Evolutionary conservation across 2,888 invertebrate species (phyloP).

Genomic region (Hyposoter dolosus): DNA sequence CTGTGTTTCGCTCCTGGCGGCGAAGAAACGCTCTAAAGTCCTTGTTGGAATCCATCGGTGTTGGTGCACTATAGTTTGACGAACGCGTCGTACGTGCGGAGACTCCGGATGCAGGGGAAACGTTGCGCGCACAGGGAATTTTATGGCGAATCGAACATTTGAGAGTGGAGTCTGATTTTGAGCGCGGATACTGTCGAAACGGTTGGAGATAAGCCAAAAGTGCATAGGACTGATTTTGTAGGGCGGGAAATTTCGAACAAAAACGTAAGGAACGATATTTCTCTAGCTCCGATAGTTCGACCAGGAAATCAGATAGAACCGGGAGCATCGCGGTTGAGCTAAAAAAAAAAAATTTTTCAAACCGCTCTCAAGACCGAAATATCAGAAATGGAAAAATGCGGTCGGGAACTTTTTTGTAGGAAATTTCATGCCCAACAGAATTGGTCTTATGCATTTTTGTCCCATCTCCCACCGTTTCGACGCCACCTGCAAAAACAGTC

Average conservation of each 20-base stretch:
- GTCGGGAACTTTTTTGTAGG: background rate
- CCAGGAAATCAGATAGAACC: background rate
- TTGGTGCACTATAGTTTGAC: background rate
- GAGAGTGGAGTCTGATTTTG: background rate
- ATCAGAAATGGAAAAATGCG: background rate
- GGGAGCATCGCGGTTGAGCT: background rate
- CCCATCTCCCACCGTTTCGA: background rate
- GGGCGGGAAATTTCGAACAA: background rate
- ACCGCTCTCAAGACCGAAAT: background rate
- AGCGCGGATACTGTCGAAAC: background rate
- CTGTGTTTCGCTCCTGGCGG: conserved; percentile 56
- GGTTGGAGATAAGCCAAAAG: background rate
- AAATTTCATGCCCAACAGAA: background rate
- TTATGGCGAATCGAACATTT: background rate
- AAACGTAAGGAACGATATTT: background rate
- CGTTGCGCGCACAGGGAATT: background rate
- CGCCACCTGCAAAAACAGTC: background rate
- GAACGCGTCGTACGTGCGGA: conserved; percentile 38
- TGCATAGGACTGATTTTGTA: background rate
- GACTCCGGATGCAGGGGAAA: conserved; percentile 62
- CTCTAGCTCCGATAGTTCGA: background rate
- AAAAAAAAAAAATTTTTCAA: background rate
- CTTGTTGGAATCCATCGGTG: conserved; percentile 34
- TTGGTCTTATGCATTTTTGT: background rate
- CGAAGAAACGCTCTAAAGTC: conserved; percentile 39